These are phyloP conservation scores for Cryptosula pallasiana DNA, from an alignment of 2,888 invertebrate species.

Conservation along the genomic window DNA sequence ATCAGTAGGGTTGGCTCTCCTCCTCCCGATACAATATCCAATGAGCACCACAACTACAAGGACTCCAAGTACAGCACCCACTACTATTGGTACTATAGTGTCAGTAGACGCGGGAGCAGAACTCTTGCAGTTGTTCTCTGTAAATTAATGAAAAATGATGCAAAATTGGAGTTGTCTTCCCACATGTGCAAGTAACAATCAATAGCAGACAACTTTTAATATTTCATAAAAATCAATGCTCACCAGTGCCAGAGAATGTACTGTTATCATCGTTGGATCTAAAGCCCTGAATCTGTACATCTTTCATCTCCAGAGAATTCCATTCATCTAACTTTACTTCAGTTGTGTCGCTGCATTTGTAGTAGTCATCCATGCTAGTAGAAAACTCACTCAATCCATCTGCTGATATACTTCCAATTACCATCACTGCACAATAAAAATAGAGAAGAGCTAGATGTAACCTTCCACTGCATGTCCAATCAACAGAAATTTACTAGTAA, in stretches of 20 bases:
- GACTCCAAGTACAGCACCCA: background rate
- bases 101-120: background rate
- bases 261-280: background rate
- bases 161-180: too few species aligned
- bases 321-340: background rate
- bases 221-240: background rate
- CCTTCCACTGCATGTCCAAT: too few species aligned
- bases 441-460: too few species aligned
- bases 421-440: background rate
- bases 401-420: background rate
- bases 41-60: conserved; percentile 8
- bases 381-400: background rate
- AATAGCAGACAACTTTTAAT: too few species aligned
- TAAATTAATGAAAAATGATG: background rate
- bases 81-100: conserved; percentile 12
- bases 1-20: too few species aligned
- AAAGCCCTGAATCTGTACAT: background rate
- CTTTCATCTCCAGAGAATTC: background rate
- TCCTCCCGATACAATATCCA: conserved; percentile 15
- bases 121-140: conserved; percentile 2
- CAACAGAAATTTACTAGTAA: too few species aligned
- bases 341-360: background rate
- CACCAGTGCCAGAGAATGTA: background rate
- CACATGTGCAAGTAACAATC: too few species aligned
- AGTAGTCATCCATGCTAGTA: background rate